Percentiles rank a stretch among this genome's conserved stretches.
Conservation (phyloP, 2,113 vertebrate species). For the Erinaceus europaeus region DNA sequence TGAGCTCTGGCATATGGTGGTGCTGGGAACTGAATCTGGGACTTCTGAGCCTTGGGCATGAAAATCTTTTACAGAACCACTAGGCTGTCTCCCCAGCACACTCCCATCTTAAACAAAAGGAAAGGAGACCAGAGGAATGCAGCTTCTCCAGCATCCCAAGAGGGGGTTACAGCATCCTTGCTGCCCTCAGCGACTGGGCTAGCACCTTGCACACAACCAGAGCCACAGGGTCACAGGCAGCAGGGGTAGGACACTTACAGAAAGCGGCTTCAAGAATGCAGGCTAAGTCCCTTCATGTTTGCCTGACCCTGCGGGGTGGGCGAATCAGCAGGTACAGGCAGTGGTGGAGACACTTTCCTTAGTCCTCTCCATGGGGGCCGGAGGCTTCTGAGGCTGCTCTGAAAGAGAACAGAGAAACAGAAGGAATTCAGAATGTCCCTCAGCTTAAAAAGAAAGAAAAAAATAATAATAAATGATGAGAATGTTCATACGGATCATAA, state of each 20-base stretch:
- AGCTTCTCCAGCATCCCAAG: background rate
- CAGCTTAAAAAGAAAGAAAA: constrained; percentile 42
- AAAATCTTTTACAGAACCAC: no score
- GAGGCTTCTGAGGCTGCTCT: background rate
- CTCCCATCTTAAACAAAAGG: no score
- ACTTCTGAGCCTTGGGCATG: no score
- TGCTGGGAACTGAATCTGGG: no score
- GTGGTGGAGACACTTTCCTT: background rate
- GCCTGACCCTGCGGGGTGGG: background rate
- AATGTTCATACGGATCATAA: constrained; percentile 20
- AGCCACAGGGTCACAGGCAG: background rate
- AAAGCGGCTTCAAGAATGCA: background rate
- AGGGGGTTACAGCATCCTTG: background rate
- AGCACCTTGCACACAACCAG: background rate
- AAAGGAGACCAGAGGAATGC: background rate
- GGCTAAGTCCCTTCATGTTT: background rate
- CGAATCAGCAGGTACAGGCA: background rate
- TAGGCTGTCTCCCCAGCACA: no score
- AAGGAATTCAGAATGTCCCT: constrained; percentile 47
- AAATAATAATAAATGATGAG: constrained; percentile 45
- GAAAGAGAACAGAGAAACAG: constrained; percentile 14
- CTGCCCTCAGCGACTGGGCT: background rate
- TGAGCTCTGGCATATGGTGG: no score
- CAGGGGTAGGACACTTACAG: constrained; percentile 39
- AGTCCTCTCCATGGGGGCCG: background rate